Conservation (phyloP, 2,113 vertebrate species). For the Callocephalon fimbriatum region DNA sequence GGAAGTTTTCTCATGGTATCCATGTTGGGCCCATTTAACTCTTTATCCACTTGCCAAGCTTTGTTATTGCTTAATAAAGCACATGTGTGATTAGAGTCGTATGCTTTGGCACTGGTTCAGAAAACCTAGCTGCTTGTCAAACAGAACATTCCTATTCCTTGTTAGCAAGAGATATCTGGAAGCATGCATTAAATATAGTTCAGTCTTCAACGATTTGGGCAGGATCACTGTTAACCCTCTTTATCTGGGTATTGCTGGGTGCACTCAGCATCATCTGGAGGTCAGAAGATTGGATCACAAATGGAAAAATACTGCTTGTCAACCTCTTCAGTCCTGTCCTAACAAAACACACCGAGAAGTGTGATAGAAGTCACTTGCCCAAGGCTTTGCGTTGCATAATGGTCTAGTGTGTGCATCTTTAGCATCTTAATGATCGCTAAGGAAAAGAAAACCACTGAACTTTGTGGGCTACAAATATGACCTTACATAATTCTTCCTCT, state of each 20-base stretch:
- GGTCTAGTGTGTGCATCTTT: not conserved
- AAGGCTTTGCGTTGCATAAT: not conserved
- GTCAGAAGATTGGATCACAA: not conserved
- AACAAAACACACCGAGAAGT: not conserved
- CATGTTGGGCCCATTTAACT: not conserved
- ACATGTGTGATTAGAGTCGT: not conserved
- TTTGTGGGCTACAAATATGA: not conserved
- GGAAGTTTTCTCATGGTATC: not conserved
- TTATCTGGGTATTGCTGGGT: not conserved
- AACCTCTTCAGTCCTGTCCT: not conserved
- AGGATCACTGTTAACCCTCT: not conserved
- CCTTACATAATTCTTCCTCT: not conserved
- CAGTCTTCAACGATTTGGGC: not conserved
- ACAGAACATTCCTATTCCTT: not conserved
- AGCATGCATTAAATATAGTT: not conserved
- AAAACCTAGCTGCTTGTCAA: not conserved
- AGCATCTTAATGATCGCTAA: not conserved
- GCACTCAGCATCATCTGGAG: not conserved
- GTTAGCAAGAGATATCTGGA: not conserved
- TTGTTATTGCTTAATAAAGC: not conserved
- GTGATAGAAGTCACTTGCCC: not conserved
- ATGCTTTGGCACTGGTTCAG: not conserved
- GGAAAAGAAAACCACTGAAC: not conserved
- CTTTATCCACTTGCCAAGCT: not conserved
- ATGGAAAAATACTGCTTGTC: not conserved